A percentile compares a stretch with the other conserved stretches of the same genome.
These are phyloP conservation scores for Leptinotarsa rubiginosa DNA, from an alignment of 2,888 invertebrate genomes.

Conservation along the genomic window DNA sequence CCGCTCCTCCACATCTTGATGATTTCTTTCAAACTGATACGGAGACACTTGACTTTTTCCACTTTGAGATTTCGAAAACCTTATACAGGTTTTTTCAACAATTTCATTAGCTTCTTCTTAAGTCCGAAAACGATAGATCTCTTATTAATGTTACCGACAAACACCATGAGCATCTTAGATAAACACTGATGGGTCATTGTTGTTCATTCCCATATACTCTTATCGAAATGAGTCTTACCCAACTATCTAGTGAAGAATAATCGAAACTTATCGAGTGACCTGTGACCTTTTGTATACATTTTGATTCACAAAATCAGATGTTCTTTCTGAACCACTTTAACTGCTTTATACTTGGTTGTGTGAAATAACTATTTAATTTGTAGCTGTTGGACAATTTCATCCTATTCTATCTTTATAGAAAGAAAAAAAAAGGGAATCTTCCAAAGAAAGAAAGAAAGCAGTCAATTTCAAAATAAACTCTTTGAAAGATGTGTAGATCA, in stretches of 20 bases:
- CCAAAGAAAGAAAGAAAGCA: too few relatives aligned
- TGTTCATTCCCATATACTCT: neutral
- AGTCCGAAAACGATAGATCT: constrained; percentile 38
- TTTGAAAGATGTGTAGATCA: too few relatives aligned
- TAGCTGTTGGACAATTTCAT: too few relatives aligned
- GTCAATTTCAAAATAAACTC: too few relatives aligned
- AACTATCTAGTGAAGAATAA: constrained; percentile 11
- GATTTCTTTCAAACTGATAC: constrained; percentile 19
- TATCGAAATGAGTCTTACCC: constrained; percentile 18
- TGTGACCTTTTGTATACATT: constrained; percentile 17
- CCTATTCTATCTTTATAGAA: too few relatives aligned
- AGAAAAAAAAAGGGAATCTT: too few relatives aligned
- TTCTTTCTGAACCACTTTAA: neutral
- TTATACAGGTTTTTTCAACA: constrained; percentile 6
- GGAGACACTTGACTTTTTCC: constrained; percentile 23
- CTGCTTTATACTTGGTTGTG: neutral
- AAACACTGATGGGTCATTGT: constrained; percentile 31
- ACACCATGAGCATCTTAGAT: constrained; percentile 40
- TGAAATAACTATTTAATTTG: neutral
- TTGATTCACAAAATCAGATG: neutral
- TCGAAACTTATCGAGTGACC: constrained; percentile 26
- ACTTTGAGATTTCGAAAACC: constrained; percentile 4
- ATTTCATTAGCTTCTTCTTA: constrained; percentile 40
- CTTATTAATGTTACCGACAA: constrained; percentile 36
- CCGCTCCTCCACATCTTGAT: constrained; percentile 36